phyloP scores from a whole-genome alignment of 2,113 vertebrate genomes.

The Megaceryle maxima region DNA sequence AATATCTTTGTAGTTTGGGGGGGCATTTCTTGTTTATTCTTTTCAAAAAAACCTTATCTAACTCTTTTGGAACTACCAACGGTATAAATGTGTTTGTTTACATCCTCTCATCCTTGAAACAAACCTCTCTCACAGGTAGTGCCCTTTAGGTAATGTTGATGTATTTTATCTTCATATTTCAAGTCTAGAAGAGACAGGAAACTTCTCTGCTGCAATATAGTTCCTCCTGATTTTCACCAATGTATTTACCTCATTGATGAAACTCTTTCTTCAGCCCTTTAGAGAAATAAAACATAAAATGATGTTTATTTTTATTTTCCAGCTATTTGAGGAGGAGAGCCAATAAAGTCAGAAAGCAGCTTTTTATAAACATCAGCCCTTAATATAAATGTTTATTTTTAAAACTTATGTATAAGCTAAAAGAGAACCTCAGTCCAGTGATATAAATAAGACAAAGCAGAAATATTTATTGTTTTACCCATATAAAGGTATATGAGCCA shows the following conservation, averaged over 20 bases:
- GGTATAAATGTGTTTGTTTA: not conserved
- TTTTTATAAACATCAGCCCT: not conserved
- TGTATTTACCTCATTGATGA: not conserved
- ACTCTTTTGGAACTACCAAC: not conserved
- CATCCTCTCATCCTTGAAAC: not conserved
- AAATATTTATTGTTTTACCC: not conserved
- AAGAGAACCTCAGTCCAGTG: not conserved
- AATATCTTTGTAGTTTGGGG: constrained; percentile 17
- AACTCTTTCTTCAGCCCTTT: not conserved
- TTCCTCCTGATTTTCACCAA: not conserved
- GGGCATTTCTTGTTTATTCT: not conserved
- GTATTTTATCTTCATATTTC: not conserved
- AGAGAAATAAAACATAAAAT: not conserved
- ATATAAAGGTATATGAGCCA: not conserved
- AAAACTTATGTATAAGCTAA: not conserved
- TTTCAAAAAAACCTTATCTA: not conserved
- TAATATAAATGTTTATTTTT: not conserved
- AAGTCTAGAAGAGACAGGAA: not conserved
- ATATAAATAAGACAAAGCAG: not conserved
- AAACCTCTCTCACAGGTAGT: not conserved
- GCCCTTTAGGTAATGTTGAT: not conserved
- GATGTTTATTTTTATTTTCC: not conserved
- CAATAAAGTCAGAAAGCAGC: not conserved
- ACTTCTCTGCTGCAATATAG: not conserved
- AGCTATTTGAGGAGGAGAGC: not conserved